These are phyloP conservation scores for Mesorhabditis spiculigera DNA, from an alignment of 2,888 invertebrate genomes.

Conservation along the genomic window DNA sequence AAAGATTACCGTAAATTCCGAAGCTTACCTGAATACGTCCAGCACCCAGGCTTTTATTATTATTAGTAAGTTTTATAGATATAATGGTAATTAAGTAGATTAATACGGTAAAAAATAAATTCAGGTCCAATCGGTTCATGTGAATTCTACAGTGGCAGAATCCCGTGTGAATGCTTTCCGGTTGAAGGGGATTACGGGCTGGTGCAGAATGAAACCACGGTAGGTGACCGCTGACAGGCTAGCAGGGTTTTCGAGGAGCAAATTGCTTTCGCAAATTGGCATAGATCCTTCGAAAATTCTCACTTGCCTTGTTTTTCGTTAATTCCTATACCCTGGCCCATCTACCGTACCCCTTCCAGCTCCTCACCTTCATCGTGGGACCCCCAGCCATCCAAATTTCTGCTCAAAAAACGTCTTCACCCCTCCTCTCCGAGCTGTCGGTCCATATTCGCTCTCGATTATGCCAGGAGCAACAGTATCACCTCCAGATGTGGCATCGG, in stretches of 20 bases:
- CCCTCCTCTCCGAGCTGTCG: background rate
- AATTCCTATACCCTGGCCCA: background rate
- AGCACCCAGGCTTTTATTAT: background rate
- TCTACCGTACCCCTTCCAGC: constrained; percentile 14
- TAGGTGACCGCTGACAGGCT: background rate
- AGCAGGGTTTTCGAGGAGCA: background rate
- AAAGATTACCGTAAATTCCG: background rate
- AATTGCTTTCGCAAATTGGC: background rate
- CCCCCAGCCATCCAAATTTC: constrained; percentile 29
- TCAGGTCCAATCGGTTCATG: background rate
- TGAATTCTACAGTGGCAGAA: background rate
- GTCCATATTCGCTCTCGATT: background rate
- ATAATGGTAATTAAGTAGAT: background rate
- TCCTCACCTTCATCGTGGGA: constrained; percentile 23
- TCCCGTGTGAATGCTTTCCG: constrained; percentile 6
- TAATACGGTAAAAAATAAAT: background rate
- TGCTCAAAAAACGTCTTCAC: constrained; percentile 15
- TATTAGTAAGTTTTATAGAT: constrained; percentile 1
- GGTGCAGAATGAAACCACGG: background rate
- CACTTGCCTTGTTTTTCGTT: background rate
- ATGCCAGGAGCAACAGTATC: background rate
- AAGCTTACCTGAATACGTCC: constrained; percentile 1
- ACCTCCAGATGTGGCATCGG: background rate
- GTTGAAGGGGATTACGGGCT: constrained; percentile 4
- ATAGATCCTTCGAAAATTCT: background rate